A percentile compares a stretch with the other conserved stretches of the same genome.
These are phyloP conservation scores for Heliconius eleuchia DNA, from an alignment of 1,140 invertebrate genomes.

Conservation along the genomic window DNA sequence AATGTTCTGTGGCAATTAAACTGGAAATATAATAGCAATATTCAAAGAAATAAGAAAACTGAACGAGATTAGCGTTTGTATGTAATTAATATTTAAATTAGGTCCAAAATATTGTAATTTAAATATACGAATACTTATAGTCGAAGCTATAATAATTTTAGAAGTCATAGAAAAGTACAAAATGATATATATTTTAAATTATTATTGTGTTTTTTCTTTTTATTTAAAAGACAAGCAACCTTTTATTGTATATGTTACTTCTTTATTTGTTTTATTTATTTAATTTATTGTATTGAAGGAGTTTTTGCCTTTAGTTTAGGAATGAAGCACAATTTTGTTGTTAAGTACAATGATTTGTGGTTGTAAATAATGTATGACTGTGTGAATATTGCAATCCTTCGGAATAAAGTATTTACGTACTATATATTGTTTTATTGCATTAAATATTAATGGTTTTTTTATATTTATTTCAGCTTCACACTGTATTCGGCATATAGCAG, in stretches of 20 bases:
- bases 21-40: constrained; percentile 1
- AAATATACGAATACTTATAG: constrained; percentile 38
- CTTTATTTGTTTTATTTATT: constrained; percentile 44
- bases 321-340: constrained; percentile 77
- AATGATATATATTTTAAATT: constrained; percentile 47
- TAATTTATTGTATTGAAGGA: constrained; percentile 50
- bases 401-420: constrained; percentile 74
- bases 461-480: not conserved
- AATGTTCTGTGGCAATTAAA: not conserved
- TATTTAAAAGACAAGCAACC: constrained; percentile 53
- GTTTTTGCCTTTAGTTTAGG: constrained; percentile 52
- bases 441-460: too few species aligned
- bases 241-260: constrained; percentile 49
- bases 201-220: constrained; percentile 44
- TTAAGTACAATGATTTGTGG: constrained; percentile 72
- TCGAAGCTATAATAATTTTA: constrained; percentile 51
- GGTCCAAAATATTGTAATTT: constrained; percentile 30
- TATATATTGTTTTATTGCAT: not conserved
- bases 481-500: not conserved
- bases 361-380: constrained; percentile 78
- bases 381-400: constrained; percentile 79
- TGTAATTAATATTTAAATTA: constrained; percentile 32
- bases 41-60: not conserved
- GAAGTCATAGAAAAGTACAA: constrained; percentile 73
- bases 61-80: constrained; percentile 25